Base-by-base conservation (phyloP, 2,797 vertebrate genomes). In the Acanthurus leucopareius region DNA sequence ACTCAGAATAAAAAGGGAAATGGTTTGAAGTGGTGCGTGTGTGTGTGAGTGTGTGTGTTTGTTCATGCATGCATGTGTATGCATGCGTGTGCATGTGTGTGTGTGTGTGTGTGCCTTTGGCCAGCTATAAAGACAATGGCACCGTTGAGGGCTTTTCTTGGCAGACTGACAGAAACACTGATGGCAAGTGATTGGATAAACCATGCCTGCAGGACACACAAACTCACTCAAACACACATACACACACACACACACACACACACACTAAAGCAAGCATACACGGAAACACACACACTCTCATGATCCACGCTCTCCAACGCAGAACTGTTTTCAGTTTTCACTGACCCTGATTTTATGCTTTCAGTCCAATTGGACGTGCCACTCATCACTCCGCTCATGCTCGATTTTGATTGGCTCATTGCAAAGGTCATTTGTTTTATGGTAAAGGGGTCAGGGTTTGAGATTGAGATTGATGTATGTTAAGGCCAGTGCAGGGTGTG, bases 171-270 rank as follows among this genome's bases (percentile, higher is more conserved):
- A 93, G 87, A 80, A 89, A 85, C 84, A 83, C 84, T 93, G 87
- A 93, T 92, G 89, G 80, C 84, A 84, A 90, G 85, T 90, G 91
- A 93, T 91, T 93, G 88, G 87, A 90, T 87, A 91, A 91, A 91
- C 85, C 80, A 67, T 87, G 89, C 86, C 89, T 90, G 73, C 82
- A 90, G 91, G 78, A 92, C 5, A 68, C 65, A 78, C 67, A 79
- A 83, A 70, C 69, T n/a, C 84, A 85, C 77, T 66, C 66, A 79
- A 60, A 78, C 82, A 65, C 63, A 63, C 40, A 44, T 54, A 52
- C 69, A 22, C 56, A 58, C 58, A 25, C 60, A 38, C 84, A 58
- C 58, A 25, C 60, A 38, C 84, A 76, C 82, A 65, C 66, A 64
- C 48, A 35, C 58, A 45, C 69, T 4, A 32, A 32, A 32, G 25